Conservation (phyloP, 2,888 invertebrate genomes). For the Dryadula phaetusa region DNA sequence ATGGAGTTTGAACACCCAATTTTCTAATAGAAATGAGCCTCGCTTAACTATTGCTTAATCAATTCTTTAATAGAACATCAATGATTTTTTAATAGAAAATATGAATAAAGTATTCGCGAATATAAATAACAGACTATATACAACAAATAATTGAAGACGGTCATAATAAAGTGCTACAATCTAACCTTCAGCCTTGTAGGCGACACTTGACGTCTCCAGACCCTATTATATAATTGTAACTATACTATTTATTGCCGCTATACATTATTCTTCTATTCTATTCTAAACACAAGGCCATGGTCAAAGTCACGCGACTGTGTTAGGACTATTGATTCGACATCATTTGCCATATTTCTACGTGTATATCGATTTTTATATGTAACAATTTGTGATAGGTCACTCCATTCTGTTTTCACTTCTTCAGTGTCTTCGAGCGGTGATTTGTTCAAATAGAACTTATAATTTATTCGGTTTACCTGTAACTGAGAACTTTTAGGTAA, state of each 20-base stretch:
- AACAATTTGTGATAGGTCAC: background rate
- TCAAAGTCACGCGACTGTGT: constrained; percentile 30
- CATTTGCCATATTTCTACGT: background rate
- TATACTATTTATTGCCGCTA: constrained; percentile 41
- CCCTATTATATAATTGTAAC: constrained; percentile 36
- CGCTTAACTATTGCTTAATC: too few species aligned
- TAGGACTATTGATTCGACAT: constrained; percentile 15
- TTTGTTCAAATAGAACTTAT: too few species aligned
- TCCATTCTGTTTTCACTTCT: background rate
- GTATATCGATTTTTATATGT: background rate
- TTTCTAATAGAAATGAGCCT: too few species aligned
- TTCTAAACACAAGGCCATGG: constrained; percentile 45
- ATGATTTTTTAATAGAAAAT: background rate
- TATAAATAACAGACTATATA: background rate
- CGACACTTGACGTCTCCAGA: constrained; percentile 25
- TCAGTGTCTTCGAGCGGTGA: too few species aligned
- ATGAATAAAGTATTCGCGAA: background rate
- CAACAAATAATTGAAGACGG: background rate
- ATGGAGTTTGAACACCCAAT: too few species aligned
- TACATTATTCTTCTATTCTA: constrained; percentile 43
- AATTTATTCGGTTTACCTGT: too few species aligned
- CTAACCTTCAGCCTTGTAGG: constrained; percentile 29
- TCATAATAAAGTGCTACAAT: constrained; percentile 21
- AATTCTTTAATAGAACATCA: too few species aligned
- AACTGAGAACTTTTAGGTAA: too few species aligned